These are phyloP conservation scores for Hippocampus abdominalis DNA, from an alignment of 2,113 vertebrate species.

Conservation along the genomic window DNA sequence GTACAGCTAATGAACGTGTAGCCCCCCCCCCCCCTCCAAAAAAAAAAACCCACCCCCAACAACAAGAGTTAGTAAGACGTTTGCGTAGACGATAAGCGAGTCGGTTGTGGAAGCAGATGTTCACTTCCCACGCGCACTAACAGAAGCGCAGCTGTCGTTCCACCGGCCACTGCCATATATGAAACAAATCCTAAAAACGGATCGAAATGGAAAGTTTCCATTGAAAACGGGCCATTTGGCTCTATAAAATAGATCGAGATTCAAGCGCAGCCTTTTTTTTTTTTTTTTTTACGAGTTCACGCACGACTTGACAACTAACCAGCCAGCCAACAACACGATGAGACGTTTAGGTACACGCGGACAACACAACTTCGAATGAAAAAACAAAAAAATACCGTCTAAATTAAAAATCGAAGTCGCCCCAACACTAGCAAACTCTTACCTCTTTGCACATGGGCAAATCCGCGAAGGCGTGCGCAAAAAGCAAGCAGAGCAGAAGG, in stretches of 20 bases:
- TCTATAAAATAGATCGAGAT: too few species aligned
- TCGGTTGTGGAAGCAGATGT: slow-evolving; percentile 28
- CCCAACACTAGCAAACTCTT: slow-evolving; percentile 26
- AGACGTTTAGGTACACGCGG: background rate
- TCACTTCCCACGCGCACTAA: slow-evolving; percentile 32
- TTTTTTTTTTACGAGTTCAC: background rate
- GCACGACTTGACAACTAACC: background rate
- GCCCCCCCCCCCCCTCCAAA: too few species aligned
- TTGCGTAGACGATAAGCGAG: slow-evolving; percentile 6
- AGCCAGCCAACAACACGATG: background rate
- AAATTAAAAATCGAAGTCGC: background rate
- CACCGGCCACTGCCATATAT: background rate
- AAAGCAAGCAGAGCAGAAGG: slow-evolving; percentile 45
- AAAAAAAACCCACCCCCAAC: too few species aligned
- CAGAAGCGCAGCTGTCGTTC: background rate
- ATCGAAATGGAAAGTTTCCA: too few species aligned
- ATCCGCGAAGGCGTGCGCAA: slow-evolving; percentile 45
- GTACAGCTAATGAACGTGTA: too few species aligned
- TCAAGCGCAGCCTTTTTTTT: too few species aligned
- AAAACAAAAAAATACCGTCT: background rate
- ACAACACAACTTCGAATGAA: background rate
- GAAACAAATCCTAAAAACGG: background rate
- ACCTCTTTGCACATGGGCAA: slow-evolving; percentile 77
- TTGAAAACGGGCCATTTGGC: too few species aligned
- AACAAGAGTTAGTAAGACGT: background rate